Conservation (phyloP, 2,797 vertebrate genomes). For the Tangara arthus region DNA sequence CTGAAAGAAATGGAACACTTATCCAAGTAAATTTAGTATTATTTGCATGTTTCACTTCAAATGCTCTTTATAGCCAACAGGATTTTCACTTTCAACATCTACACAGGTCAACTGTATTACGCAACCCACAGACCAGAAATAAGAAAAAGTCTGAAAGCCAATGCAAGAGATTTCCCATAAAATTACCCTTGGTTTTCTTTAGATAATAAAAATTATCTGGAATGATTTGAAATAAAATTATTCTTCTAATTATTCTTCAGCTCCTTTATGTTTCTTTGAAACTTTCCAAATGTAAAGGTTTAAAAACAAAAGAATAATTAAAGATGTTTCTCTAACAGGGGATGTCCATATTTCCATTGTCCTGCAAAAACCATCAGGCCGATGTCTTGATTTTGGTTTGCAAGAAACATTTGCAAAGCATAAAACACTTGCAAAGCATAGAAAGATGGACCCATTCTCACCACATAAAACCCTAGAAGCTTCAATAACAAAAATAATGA, state of each 20-base stretch:
- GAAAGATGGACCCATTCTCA: not conserved
- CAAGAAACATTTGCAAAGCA: not conserved
- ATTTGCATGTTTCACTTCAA: constrained; percentile 1
- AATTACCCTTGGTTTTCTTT: not conserved
- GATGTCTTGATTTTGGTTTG: not conserved
- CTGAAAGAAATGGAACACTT: not conserved
- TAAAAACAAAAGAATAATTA: not conserved
- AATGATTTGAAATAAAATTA: not conserved
- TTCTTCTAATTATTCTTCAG: not conserved
- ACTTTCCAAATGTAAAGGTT: not conserved
- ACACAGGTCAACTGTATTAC: not conserved
- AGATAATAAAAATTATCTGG: not conserved
- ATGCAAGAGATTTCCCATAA: not conserved
- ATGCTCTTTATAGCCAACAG: not conserved
- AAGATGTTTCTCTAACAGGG: not conserved
- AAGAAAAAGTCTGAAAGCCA: not conserved
- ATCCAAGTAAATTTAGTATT: not conserved
- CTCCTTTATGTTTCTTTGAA: not conserved
- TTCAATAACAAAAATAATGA: not conserved
- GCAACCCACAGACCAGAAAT: not conserved
- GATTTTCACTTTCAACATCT: not conserved
- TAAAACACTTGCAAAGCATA: not conserved
- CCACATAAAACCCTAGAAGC: not conserved
- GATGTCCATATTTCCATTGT: not conserved
- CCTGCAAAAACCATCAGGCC: not conserved